Evolutionary conservation across 1,140 invertebrate species (phyloP).

Genomic region (Planococcus citri): DNA sequence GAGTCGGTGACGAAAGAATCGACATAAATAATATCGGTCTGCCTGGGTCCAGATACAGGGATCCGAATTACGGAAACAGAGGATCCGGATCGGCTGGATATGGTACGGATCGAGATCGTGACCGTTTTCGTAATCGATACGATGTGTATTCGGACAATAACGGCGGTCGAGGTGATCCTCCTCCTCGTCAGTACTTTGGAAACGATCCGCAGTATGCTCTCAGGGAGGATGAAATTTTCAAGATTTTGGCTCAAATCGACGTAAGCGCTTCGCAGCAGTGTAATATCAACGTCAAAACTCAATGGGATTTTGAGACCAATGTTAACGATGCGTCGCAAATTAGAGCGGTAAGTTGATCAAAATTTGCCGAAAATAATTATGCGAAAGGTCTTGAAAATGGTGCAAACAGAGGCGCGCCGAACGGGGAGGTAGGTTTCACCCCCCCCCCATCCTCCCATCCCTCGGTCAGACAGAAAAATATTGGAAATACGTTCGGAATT

Average conservation of each 20-base stretch:
- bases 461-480: no score
- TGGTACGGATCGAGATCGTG: background rate
- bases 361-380: no score
- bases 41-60: background rate
- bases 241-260: conserved; percentile 41
- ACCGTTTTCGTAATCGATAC: background rate
- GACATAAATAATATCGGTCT: background rate
- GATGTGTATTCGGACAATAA: background rate
- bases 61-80: background rate
- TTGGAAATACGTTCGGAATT: no score
- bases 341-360: conserved; percentile 70
- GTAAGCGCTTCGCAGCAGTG: conserved; percentile 59
- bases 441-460: no score
- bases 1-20: background rate
- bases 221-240: conserved; percentile 12
- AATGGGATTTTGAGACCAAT: conserved; percentile 79
- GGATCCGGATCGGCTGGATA: no score
- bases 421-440: no score
- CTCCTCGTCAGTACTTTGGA: conserved; percentile 10
- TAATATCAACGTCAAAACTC: conserved; percentile 64
- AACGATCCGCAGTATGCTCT: conserved; percentile 6
- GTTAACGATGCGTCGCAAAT: conserved; percentile 68
- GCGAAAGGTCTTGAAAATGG: no score
- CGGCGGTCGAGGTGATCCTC: background rate
- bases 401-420: no score